These are phyloP conservation scores for Rhinopithecus roxellana DNA, from an alignment of 2,113 vertebrate species.

Conservation along the genomic window DNA sequence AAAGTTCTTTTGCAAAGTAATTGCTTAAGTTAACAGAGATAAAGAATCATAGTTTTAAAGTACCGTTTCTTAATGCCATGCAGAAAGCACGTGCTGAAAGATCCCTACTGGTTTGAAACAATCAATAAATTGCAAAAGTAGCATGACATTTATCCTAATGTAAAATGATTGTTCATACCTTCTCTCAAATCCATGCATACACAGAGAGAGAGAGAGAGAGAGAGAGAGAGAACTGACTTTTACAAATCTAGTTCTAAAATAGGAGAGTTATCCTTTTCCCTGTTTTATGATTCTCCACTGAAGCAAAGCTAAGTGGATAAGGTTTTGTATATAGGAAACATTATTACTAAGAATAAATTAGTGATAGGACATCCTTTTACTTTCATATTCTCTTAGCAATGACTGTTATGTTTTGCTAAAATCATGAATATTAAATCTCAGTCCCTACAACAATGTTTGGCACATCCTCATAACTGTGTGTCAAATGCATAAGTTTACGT, in stretches of 20 bases:
- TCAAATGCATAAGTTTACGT: neutral
- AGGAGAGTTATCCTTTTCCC: neutral
- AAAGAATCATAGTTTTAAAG: neutral
- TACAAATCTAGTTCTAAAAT: neutral
- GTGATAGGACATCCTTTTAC: neutral
- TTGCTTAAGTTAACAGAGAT: neutral
- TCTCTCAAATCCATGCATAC: neutral
- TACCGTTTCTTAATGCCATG: neutral
- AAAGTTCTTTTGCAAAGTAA: neutral
- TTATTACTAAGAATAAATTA: neutral
- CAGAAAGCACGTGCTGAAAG: neutral
- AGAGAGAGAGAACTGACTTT: neutral
- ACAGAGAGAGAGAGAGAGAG: neutral
- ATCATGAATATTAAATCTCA: neutral
- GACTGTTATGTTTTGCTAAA: neutral
- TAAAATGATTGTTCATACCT: neutral
- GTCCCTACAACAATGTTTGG: neutral
- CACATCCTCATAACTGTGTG: neutral
- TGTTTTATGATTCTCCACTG: neutral
- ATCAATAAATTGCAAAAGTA: neutral
- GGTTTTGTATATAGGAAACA: neutral
- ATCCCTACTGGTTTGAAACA: neutral
- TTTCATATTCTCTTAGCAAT: neutral
- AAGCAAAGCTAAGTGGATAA: neutral
- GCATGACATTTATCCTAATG: neutral